phyloP scores from a whole-genome alignment of 2,797 vertebrate genomes.

The Mallotus villosus region DNA sequence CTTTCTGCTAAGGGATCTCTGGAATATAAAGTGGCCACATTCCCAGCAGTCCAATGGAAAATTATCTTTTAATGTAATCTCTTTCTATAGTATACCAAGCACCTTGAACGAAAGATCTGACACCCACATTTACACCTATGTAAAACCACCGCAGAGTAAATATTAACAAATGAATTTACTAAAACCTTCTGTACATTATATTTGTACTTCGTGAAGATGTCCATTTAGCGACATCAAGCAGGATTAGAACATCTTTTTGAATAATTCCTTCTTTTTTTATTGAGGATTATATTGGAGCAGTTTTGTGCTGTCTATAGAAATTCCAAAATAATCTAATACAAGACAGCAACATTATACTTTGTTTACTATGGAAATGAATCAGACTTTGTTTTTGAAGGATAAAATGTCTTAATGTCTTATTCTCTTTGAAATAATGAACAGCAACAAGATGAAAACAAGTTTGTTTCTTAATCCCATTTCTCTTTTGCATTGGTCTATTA shows the following conservation, averaged over 20 bases:
- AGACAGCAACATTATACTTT: constrained; percentile 68
- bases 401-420: constrained; percentile 75
- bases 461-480: constrained; percentile 71
- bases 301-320: constrained; percentile 58
- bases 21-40: constrained; percentile 40
- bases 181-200: constrained; percentile 49
- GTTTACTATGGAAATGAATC: constrained; percentile 74
- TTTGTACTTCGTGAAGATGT: constrained; percentile 55
- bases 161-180: constrained; percentile 36
- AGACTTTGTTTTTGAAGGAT: constrained; percentile 73
- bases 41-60: constrained; percentile 38
- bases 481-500: constrained; percentile 70
- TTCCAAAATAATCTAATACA: constrained; percentile 67
- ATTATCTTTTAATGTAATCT: constrained; percentile 59
- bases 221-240: constrained; percentile 28
- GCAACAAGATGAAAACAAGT: constrained; percentile 74
- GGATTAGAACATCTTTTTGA: constrained; percentile 50
- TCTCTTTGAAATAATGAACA: constrained; percentile 82
- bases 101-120: constrained; percentile 34
- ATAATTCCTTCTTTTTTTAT: constrained; percentile 47
- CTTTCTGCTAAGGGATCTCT: constrained; percentile 41
- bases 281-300: constrained; percentile 33
- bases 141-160: no score
- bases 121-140: no score
- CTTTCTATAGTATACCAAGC: constrained; percentile 33